Evolutionary conservation across 2,113 vertebrate genomes (phyloP).

Genomic region (Piaya cayana): DNA sequence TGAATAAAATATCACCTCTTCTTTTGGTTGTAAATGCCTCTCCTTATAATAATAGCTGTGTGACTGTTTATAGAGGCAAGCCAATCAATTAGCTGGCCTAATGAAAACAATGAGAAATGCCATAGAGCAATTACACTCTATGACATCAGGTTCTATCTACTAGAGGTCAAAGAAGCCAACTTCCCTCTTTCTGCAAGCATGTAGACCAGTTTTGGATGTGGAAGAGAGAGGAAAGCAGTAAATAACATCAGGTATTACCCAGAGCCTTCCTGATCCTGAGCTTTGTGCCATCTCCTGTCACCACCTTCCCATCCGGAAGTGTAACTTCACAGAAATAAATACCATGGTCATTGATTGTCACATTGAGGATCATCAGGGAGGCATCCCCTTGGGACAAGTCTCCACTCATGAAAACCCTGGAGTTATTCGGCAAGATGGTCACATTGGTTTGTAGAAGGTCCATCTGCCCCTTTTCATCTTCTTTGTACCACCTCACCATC

Average conservation of each 20-base stretch:
- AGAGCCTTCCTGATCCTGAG: conserved; percentile 68
- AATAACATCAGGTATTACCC: conserved; percentile 45
- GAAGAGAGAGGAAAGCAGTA: neutral
- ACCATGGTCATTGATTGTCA: conserved; percentile 64
- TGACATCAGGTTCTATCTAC: neutral
- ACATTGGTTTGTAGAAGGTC: conserved; percentile 56
- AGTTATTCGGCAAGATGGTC: conserved; percentile 34
- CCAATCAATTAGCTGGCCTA: neutral
- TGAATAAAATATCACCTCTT: neutral
- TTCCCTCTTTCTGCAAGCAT: neutral
- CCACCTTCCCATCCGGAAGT: neutral
- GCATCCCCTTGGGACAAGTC: conserved; percentile 57
- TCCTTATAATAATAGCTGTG: neutral
- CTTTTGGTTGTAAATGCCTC: neutral
- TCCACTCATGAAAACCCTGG: conserved; percentile 57
- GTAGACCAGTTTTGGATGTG: neutral
- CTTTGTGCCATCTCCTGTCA: conserved; percentile 69
- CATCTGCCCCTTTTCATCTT: conserved; percentile 51
- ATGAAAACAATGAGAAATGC: neutral
- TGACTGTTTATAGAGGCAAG: neutral
- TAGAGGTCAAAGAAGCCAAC: neutral
- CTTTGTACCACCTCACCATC: conserved; percentile 68
- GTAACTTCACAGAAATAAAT: conserved; percentile 67
- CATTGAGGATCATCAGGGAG: conserved; percentile 67
- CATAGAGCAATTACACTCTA: neutral